Conservation (phyloP, 2,113 vertebrate species). For the Spea multiplicata region DNA sequence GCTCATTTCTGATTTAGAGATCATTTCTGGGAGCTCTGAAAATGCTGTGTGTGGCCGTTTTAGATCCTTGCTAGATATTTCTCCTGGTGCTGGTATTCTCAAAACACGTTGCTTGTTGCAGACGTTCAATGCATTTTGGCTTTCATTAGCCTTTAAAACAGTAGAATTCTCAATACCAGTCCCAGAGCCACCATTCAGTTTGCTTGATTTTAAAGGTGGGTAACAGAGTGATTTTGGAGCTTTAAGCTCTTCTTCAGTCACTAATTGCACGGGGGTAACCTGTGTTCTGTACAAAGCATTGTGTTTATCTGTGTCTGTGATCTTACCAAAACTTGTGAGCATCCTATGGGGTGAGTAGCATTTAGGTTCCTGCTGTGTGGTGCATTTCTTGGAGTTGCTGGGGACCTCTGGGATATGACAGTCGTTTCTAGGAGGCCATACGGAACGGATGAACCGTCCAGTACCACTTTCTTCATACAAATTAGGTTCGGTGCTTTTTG, state of each 20-base stretch:
- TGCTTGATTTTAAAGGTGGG: constrained; percentile 48
- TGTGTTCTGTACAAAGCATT: constrained; percentile 55
- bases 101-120: not conserved
- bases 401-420: not conserved
- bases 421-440: not conserved
- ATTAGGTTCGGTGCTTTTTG: not conserved
- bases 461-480: not conserved
- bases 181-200: constrained; percentile 20
- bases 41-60: constrained; percentile 50
- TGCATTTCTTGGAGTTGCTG: not conserved
- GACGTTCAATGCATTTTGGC: not conserved
- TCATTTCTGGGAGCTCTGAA: constrained; percentile 67
- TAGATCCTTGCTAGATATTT: constrained; percentile 48
- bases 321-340: constrained; percentile 48
- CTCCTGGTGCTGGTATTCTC: constrained; percentile 20
- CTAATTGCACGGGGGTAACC: constrained; percentile 45
- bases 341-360: not conserved
- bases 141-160: constrained; percentile 41
- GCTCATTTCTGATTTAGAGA: constrained; percentile 66
- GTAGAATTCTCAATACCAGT: not conserved
- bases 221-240: constrained; percentile 44
- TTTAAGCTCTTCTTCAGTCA: constrained; percentile 11
- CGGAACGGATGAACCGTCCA: not conserved
- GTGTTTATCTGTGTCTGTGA: constrained; percentile 56
- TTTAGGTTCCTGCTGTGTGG: not conserved